Base-by-base conservation (phyloP, 1,140 invertebrate genomes). In the Protaetia brevitarsis region DNA sequence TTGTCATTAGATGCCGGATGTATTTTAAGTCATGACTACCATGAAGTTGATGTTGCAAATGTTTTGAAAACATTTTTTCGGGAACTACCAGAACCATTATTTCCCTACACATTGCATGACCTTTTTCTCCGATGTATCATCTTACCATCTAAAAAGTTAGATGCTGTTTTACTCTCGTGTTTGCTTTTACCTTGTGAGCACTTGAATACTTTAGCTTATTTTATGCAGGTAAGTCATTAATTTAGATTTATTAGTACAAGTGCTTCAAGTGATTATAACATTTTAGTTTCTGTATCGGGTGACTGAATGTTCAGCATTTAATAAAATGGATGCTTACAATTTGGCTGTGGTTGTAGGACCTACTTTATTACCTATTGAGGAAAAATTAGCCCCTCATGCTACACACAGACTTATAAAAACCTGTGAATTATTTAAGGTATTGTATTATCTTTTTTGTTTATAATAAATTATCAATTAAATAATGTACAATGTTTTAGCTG, bases 51-150 rank as follows among this genome's bases (percentile, higher is more conserved):
- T 81, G 86, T 94, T 7, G 90, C 92, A 5, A 89, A 86, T 79
- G 84, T 93, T 41, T 79, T 95, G 8, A 95, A 95, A 75, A 86
- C 88, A 41, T 95, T 94, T 74, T 86, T 95, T 36, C 81, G 92
- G 57, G 86, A 89, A 71, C 77, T 95, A 28, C 92, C 92, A 4
- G 91, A 94, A 68, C 92, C 93, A 2, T 79, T 95, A 11, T 89
- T 95, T 64, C 87, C 88, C 0, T 79, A 83, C 80, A 63, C 73
- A 1, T 86, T 84, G 69, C 91, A 94, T 76, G 90, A 94, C 74
- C 77, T 89, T 28, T 88, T 94, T 67, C 77, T 93, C 16, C 84
- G 88, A 73, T 92, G 89, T 79, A 77, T 82, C 13, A 74, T 88
- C 58, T 68, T 81, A 0, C 78, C 80, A 66, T 72, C 64, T 74